These are phyloP conservation scores for Labeo catla DNA, from an alignment of 2,113 vertebrate species.

Conservation along the genomic window DNA sequence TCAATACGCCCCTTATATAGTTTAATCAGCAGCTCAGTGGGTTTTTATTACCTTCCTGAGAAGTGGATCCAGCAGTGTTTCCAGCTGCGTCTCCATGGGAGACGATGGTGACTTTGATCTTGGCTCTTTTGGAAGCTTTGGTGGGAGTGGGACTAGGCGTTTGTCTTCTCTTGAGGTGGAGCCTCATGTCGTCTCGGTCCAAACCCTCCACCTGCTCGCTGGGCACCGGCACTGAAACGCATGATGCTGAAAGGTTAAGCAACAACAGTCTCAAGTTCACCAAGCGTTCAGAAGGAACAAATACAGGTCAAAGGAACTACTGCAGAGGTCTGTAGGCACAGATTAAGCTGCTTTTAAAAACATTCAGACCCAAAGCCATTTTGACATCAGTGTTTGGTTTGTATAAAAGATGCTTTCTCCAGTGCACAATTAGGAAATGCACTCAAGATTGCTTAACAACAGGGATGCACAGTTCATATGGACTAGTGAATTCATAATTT, in stretches of 20 bases:
- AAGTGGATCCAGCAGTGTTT: constrained; percentile 64
- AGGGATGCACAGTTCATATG: background rate
- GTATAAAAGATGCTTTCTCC: background rate
- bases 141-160: constrained; percentile 82
- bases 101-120: constrained; percentile 96
- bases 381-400: background rate
- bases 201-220: constrained; percentile 83
- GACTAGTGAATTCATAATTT: background rate
- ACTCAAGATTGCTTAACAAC: no score
- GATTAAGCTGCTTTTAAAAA: background rate
- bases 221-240: constrained; percentile 81
- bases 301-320: background rate
- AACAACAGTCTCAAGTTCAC: background rate
- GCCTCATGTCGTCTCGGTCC: constrained; percentile 82
- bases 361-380: background rate
- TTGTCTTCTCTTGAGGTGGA: constrained; percentile 88
- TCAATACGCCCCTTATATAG: background rate
- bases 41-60: constrained; percentile 82
- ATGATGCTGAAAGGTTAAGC: background rate
- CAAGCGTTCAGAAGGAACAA: background rate
- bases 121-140: constrained; percentile 91
- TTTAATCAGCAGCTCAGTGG: background rate
- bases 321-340: background rate
- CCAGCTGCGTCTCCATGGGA: constrained; percentile 86
- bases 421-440: no score